Percentiles rank a stretch among this genome's conserved stretches.
Conservation (phyloP, 2,113 vertebrate species). For the Daphoenositta chrysoptera region DNA sequence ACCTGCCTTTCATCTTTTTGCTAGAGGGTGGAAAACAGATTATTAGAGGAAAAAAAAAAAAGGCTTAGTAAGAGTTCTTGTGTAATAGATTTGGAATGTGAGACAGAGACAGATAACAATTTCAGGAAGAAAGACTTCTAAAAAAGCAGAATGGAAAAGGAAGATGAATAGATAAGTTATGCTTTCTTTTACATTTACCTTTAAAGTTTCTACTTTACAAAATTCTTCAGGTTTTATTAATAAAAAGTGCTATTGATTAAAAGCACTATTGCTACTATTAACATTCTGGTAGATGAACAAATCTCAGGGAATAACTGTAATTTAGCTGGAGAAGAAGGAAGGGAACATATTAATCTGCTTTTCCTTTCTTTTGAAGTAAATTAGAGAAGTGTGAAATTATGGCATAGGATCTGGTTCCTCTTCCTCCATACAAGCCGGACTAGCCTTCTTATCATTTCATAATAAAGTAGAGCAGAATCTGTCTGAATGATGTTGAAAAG, state of each 20-base stretch:
- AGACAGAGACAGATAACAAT: neutral
- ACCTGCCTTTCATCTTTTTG: neutral
- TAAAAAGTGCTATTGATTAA: neutral
- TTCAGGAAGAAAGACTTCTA: neutral
- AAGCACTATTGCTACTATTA: neutral
- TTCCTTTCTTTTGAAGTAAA: conserved; percentile 17
- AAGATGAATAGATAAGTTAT: neutral
- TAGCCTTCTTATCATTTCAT: neutral
- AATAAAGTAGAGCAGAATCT: neutral
- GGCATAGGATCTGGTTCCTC: neutral
- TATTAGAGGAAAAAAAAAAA: neutral
- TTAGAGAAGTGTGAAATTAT: conserved; percentile 5
- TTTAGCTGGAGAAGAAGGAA: neutral
- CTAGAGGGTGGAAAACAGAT: neutral
- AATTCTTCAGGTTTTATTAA: neutral
- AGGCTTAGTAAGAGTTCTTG: neutral
- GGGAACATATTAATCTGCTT: neutral
- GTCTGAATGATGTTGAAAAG: neutral
- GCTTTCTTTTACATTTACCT: neutral
- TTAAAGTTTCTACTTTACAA: neutral
- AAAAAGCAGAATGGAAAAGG: neutral
- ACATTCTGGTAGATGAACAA: neutral
- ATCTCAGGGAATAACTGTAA: neutral
- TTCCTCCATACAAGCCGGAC: neutral
- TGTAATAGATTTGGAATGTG: neutral